These are phyloP conservation scores for Cololabis saira DNA, from an alignment of 2,113 vertebrate genomes.

Conservation along the genomic window DNA sequence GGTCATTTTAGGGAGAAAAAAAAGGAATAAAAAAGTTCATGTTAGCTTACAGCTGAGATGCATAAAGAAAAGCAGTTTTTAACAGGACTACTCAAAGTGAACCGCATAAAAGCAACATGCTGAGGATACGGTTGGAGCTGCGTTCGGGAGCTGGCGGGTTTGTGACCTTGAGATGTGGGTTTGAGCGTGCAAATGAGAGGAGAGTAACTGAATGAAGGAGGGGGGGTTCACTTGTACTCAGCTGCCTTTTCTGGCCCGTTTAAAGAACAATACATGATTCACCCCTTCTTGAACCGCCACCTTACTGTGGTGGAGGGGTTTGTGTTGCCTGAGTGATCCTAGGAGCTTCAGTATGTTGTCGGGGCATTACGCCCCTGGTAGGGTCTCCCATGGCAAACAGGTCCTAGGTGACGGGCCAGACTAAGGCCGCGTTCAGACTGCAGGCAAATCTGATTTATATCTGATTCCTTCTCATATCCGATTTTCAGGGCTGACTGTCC, in stretches of 20 bases:
- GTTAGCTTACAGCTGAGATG: constrained; percentile 32
- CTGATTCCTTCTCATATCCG: no score
- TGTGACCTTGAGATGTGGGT: constrained; percentile 25
- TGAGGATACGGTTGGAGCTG: constrained; percentile 18
- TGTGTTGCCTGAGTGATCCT: no score
- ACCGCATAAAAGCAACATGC: constrained; percentile 31
- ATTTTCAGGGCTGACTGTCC: no score
- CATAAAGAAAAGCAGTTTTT: constrained; percentile 40
- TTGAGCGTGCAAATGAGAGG: background rate
- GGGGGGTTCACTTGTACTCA: background rate
- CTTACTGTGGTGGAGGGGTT: no score
- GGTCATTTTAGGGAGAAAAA: constrained; percentile 48
- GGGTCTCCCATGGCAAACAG: no score
- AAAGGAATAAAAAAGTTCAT: constrained; percentile 4
- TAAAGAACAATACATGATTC: constrained; percentile 6
- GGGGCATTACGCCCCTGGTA: no score
- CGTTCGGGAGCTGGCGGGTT: constrained; percentile 29
- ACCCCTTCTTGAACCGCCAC: no score
- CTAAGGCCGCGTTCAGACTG: no score
- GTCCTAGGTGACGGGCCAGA: no score
- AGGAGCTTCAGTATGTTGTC: no score
- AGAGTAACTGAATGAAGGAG: constrained; percentile 1
- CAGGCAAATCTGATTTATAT: no score
- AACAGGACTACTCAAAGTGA: constrained; percentile 15
- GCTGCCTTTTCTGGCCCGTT: background rate